These are phyloP conservation scores for Pholis gunnellus DNA, from an alignment of 2,113 vertebrate species.

Conservation along the genomic window DNA sequence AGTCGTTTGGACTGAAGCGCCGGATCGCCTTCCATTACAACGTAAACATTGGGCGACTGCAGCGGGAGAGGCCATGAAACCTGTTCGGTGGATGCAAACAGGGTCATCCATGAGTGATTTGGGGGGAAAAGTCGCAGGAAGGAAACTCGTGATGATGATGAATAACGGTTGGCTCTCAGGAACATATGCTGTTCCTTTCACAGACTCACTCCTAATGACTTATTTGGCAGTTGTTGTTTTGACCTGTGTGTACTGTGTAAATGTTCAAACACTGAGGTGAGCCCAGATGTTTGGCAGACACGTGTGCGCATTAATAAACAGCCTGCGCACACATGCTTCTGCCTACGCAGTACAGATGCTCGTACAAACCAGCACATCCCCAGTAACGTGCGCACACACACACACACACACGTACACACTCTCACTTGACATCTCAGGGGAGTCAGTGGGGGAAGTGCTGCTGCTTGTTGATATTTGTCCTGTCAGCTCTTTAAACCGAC, in stretches of 20 bases:
- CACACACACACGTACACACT: background rate
- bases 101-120: conserved; percentile 66
- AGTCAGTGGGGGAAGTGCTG: conserved; percentile 31
- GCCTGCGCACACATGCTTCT: conserved; percentile 26
- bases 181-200: conserved; percentile 66
- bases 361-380: background rate
- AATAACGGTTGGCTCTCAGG: conserved; percentile 63
- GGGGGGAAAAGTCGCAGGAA: conserved; percentile 19
- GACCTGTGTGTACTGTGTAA: conserved; percentile 73
- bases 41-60: conserved; percentile 56
- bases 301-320: conserved; percentile 69
- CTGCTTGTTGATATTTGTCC: conserved; percentile 71
- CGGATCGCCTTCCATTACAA: conserved; percentile 35
- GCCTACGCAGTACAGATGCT: conserved; percentile 44
- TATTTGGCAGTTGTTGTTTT: conserved; percentile 74
- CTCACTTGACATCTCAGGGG: conserved; percentile 52
- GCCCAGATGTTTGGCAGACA: conserved; percentile 79
- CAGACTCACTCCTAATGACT: conserved; percentile 70
- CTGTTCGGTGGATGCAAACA: conserved; percentile 48
- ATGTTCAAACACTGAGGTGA: conserved; percentile 72
- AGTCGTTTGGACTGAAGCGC: conserved; percentile 25
- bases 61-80: conserved; percentile 6
- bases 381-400: conserved; percentile 10
- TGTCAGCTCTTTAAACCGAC: conserved; percentile 54
- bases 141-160: conserved; percentile 61